Evolutionary conservation across 2,797 vertebrate species (phyloP).

Genomic region (Alectoris magna): DNA sequence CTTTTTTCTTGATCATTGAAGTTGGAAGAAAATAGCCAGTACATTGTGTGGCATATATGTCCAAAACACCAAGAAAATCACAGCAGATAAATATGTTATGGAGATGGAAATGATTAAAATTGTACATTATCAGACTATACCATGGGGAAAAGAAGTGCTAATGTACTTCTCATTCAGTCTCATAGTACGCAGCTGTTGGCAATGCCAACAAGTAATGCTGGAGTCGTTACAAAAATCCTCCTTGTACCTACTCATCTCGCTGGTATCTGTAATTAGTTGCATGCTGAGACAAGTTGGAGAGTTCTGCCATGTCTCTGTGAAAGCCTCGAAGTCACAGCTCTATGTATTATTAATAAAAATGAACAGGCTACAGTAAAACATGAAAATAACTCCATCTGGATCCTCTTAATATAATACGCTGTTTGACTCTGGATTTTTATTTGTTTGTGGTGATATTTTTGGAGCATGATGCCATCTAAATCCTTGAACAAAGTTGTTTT

Average conservation of each 20-base stretch:
- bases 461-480: neutral
- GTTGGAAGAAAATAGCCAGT: neutral
- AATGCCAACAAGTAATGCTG: neutral
- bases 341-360: neutral
- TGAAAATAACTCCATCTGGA: neutral
- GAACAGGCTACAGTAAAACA: neutral
- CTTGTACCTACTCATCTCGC: neutral
- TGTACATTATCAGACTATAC: neutral
- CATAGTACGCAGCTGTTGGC: neutral
- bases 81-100: neutral
- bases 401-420: neutral
- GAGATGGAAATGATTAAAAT: neutral
- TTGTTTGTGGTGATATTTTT: neutral
- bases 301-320: neutral
- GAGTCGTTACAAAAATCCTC: neutral
- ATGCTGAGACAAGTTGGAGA: neutral
- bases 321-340: neutral
- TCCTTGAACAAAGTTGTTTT: conserved; percentile 30
- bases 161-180: neutral
- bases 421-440: accelerated
- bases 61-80: neutral
- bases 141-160: neutral
- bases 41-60: accelerated
- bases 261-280: neutral
- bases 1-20: neutral